Percentiles rank a stretch among this genome's conserved stretches.
These are phyloP conservation scores for Coptotermes formosanus DNA, from an alignment of 1,140 invertebrate genomes.

Conservation along the genomic window DNA sequence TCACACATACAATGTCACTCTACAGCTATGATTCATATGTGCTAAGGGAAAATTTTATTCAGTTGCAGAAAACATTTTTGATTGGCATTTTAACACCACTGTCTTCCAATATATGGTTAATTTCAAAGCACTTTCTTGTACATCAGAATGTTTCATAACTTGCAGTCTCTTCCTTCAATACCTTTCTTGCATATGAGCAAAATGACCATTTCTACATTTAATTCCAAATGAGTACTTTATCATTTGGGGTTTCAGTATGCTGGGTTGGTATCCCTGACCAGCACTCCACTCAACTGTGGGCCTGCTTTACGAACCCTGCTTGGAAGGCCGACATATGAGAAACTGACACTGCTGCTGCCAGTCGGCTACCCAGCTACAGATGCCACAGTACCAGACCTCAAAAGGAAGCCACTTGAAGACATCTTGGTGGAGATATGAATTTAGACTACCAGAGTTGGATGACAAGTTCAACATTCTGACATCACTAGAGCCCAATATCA, in stretches of 20 bases:
- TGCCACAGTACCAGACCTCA: slow-evolving; percentile 74
- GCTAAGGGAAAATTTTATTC: no score
- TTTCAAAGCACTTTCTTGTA: no score
- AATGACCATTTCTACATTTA: no score
- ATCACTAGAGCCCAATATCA: no score
- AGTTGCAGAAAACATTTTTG: no score
- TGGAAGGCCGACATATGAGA: slow-evolving; percentile 72
- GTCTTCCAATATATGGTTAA: no score
- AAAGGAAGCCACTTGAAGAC: slow-evolving; percentile 70
- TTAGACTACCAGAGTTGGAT: background rate
- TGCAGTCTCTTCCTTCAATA: no score
- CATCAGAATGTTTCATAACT: no score
- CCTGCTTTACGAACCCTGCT: slow-evolving; percentile 70
- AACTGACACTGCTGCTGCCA: slow-evolving; percentile 76
- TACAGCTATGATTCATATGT: no score
- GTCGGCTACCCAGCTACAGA: slow-evolving; percentile 78
- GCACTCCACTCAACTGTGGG: slow-evolving; percentile 87
- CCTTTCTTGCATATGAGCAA: no score
- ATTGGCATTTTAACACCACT: no score
- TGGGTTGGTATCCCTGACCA: slow-evolving; percentile 79
- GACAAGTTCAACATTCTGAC: background rate
- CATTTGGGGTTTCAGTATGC: slow-evolving; percentile 63
- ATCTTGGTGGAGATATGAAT: slow-evolving; percentile 62
- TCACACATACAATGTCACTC: no score
- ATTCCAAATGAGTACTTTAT: background rate